These are phyloP conservation scores for Palythoa caribaeorum DNA, from an alignment of 92 coral and sea anemone genomes.

Conservation along the genomic window DNA sequence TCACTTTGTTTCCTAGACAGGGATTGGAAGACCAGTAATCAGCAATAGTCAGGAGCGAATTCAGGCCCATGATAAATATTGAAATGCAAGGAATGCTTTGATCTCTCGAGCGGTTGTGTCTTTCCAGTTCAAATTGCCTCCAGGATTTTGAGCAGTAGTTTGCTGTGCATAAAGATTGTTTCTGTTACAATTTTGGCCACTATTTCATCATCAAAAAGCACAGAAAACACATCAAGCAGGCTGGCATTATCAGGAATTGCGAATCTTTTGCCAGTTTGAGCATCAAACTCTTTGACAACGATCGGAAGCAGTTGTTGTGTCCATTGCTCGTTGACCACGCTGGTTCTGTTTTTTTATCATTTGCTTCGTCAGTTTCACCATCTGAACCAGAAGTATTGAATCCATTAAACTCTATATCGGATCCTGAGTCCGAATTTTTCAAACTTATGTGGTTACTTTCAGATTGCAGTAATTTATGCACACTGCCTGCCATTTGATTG, in stretches of 20 bases:
- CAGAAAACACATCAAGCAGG: constrained; percentile 17
- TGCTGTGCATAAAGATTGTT: constrained; percentile 6
- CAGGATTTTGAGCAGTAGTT: background rate
- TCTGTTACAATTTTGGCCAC: constrained; percentile 24
- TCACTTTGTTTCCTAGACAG: constrained; percentile 19
- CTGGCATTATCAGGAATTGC: constrained; percentile 9
- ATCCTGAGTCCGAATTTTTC: constrained; percentile 12
- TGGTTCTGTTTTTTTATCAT: background rate
- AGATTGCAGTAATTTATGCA: background rate
- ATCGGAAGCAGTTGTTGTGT: background rate
- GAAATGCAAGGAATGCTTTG: constrained; percentile 9
- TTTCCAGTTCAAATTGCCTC: background rate
- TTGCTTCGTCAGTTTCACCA: background rate
- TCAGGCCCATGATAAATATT: background rate
- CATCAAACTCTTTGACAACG: constrained; percentile 21
- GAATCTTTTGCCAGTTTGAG: constrained; percentile 12
- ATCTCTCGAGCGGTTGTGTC: constrained; percentile 20
- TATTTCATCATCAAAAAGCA: background rate
- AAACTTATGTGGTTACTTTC: constrained; percentile 2
- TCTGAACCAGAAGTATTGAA: background rate
- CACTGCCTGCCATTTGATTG: constrained; percentile 35
- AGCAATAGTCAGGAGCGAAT: background rate
- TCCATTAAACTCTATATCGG: constrained; percentile 25
- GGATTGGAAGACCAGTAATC: constrained; percentile 25
- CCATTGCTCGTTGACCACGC: background rate